A percentile compares a stretch with the other conserved stretches of the same genome.
These are phyloP conservation scores for Enhydra lutris DNA, from an alignment of 2,113 vertebrate genomes.

Conservation along the genomic window DNA sequence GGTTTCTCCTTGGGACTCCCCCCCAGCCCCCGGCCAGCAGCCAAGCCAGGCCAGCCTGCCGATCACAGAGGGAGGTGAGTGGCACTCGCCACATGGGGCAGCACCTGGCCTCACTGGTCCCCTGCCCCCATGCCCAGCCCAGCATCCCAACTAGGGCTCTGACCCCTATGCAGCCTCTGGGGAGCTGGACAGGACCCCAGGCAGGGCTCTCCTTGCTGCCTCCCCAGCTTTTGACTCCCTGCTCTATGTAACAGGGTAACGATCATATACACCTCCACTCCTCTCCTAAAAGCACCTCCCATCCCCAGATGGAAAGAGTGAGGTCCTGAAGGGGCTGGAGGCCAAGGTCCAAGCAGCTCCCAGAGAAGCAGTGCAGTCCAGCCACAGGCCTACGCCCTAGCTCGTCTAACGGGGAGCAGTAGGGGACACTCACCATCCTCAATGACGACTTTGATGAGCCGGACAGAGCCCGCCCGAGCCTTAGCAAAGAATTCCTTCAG, in stretches of 20 bases:
- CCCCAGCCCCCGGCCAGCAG: neutral
- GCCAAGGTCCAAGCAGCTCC: neutral
- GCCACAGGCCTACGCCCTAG: neutral
- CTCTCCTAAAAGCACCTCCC: neutral
- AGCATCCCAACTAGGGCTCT: too few relatives aligned
- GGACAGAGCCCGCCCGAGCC: constrained; percentile 90
- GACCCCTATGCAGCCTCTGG: neutral
- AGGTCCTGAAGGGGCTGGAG: neutral
- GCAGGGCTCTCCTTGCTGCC: neutral
- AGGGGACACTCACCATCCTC: constrained; percentile 91
- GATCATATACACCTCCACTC: rapidly evolving
- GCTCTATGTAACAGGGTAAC: neutral
- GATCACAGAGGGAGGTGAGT: neutral
- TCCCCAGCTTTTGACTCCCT: neutral
- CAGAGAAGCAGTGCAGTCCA: neutral
- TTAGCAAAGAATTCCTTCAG: constrained; percentile 95
- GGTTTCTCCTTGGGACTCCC: neutral
- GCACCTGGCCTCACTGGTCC: neutral
- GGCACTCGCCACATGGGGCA: neutral
- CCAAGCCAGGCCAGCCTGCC: neutral
- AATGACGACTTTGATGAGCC: constrained; percentile 96
- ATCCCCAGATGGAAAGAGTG: neutral
- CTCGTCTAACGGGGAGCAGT: neutral
- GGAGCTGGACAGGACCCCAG: neutral
- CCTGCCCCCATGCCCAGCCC: neutral